Conservation (phyloP, 2,888 invertebrate species). For the Brachycybe producta region DNA sequence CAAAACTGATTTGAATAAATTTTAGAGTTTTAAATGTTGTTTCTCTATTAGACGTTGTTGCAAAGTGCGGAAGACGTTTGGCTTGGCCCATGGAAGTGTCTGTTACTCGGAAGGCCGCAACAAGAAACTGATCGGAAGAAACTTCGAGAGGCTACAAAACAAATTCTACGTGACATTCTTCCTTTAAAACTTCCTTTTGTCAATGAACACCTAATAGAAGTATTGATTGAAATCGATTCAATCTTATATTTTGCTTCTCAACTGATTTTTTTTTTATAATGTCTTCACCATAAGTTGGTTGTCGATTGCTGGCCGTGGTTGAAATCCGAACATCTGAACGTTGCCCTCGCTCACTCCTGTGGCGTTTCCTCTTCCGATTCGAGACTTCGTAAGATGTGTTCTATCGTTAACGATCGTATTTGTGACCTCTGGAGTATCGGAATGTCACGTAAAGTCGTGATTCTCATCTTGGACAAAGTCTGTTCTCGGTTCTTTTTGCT, state of each 20-base stretch:
- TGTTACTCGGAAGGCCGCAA: conserved; percentile 6
- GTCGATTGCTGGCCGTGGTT: neutral
- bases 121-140: neutral
- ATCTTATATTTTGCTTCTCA: neutral
- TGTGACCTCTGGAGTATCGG: neutral
- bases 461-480: conserved; percentile 14
- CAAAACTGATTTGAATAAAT: neutral
- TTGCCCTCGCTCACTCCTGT: neutral
- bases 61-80: conserved; percentile 9
- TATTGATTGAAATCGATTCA: neutral
- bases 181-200: neutral
- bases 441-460: conserved; percentile 1
- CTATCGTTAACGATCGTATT: neutral
- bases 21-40: neutral
- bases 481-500: neutral
- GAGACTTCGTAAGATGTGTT: neutral
- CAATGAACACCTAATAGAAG: conserved; percentile 1
- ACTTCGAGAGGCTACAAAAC: neutral
- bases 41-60: conserved; percentile 2
- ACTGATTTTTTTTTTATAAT: neutral
- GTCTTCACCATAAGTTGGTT: neutral
- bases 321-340: neutral
- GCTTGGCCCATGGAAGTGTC: conserved; percentile 10
- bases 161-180: neutral
- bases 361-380: neutral